phyloP scores from a whole-genome alignment of 2,797 vertebrate genomes.

The Sus cebifrons region DNA sequence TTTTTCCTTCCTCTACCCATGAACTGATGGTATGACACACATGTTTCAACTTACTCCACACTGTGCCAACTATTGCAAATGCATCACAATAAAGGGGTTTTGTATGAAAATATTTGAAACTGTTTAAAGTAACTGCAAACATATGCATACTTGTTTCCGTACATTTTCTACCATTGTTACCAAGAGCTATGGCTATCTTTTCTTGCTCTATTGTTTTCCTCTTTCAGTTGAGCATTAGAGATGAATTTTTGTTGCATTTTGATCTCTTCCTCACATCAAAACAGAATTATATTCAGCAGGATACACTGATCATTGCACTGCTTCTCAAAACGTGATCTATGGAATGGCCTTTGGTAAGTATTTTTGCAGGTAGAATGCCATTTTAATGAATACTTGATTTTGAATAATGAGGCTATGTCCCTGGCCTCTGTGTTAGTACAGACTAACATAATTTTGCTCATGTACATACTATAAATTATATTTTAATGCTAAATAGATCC shows the following conservation, averaged over 20 bases:
- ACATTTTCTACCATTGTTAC: constrained; percentile 62
- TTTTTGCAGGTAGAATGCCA: neutral
- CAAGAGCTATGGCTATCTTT: neutral
- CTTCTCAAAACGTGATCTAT: neutral
- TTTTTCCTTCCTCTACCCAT: constrained; percentile 44
- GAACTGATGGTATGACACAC: constrained; percentile 47
- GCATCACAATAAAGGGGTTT: constrained; percentile 65
- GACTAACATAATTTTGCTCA: constrained; percentile 16
- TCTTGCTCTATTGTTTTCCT: constrained; percentile 17
- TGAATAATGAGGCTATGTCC: constrained; percentile 25
- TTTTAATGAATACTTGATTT: constrained; percentile 43
- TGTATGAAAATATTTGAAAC: constrained; percentile 71
- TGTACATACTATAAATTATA: constrained; percentile 42
- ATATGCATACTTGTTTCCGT: constrained; percentile 58
- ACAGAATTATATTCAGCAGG: neutral
- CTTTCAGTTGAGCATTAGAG: neutral
- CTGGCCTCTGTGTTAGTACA: neutral
- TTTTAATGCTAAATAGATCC: constrained; percentile 59
- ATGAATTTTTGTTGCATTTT: constrained; percentile 35
- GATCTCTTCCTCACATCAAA: constrained; percentile 19
- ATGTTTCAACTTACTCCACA: constrained; percentile 77
- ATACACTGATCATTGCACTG: neutral
- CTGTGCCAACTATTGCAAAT: constrained; percentile 53
- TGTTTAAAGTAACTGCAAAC: constrained; percentile 82
- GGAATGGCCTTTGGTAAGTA: neutral